Percentiles rank a stretch among this genome's conserved stretches.
Evolutionary conservation across 1,140 invertebrate species (phyloP).

Genomic region (Aplysia californica): DNA sequence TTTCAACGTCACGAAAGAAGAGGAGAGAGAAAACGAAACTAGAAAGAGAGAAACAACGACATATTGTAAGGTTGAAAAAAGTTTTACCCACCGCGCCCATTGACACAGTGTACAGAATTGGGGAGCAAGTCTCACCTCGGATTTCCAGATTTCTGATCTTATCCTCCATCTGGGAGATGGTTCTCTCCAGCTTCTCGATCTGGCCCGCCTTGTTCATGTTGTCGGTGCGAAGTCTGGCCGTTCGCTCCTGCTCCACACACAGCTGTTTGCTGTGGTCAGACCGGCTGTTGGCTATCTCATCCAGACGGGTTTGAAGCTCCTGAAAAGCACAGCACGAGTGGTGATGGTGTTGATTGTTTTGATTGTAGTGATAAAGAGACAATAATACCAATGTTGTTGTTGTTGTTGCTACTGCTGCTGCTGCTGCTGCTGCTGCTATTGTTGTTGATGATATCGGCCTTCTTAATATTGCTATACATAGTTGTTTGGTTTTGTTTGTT

Average conservation of each 20-base stretch:
- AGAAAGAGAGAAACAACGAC: not conserved
- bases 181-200: conserved; percentile 51
- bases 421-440: no score
- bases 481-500: no score
- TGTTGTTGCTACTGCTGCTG: no score
- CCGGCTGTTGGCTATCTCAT: conserved; percentile 37
- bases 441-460: no score
- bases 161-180: conserved; percentile 50
- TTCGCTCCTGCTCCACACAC: conserved; percentile 33
- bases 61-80: not conserved
- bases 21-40: not conserved
- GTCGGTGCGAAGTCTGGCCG: conserved; percentile 48
- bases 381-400: no score
- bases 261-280: conserved; percentile 45
- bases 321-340: conserved; percentile 38
- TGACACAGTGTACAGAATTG: not conserved
- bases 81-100: no score
- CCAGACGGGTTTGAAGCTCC: conserved; percentile 41
- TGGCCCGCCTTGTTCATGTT: conserved; percentile 54
- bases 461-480: no score
- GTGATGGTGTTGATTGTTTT: no score
- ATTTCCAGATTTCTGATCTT: conserved; percentile 56
- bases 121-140: conserved; percentile 39
- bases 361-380: no score
- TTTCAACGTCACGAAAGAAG: not conserved